Conservation (phyloP, 2,888 invertebrate species). For the Rhaphigaster nebulosa region DNA sequence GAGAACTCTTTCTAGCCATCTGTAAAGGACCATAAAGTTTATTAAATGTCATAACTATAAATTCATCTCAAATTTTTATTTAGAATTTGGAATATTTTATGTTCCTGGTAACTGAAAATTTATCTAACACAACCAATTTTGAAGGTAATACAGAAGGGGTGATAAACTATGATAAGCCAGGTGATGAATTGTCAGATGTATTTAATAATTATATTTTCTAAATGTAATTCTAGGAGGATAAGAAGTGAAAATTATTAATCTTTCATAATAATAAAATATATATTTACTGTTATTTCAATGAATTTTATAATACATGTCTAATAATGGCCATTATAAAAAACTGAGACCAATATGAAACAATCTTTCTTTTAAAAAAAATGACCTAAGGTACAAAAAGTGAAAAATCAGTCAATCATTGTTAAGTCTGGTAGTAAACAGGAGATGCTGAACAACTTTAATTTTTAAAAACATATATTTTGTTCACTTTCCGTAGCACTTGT, state of each 20-base stretch:
- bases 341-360: not conserved
- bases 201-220: not conserved
- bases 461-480: too few species aligned
- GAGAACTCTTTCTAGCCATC: not conserved
- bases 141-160: conserved; percentile 6
- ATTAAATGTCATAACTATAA: conserved; percentile 1
- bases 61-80: not conserved
- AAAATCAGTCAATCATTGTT: not conserved
- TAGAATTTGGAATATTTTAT: not conserved
- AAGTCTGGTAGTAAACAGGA: not conserved
- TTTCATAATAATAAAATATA: not conserved
- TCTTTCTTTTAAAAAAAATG: not conserved
- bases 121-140: not conserved
- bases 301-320: not conserved
- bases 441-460: not conserved
- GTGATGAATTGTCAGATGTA: conserved; percentile 42
- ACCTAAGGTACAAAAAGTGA: not conserved
- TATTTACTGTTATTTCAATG: not conserved
- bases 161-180: conserved; percentile 39
- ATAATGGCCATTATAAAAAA: not conserved
- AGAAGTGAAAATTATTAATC: not conserved
- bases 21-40: not conserved
- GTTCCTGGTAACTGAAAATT: not conserved
- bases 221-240: not conserved
- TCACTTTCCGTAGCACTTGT: not conserved